These are phyloP conservation scores for Dasypogon diadema DNA, from an alignment of 2,888 invertebrate species.

Conservation along the genomic window DNA sequence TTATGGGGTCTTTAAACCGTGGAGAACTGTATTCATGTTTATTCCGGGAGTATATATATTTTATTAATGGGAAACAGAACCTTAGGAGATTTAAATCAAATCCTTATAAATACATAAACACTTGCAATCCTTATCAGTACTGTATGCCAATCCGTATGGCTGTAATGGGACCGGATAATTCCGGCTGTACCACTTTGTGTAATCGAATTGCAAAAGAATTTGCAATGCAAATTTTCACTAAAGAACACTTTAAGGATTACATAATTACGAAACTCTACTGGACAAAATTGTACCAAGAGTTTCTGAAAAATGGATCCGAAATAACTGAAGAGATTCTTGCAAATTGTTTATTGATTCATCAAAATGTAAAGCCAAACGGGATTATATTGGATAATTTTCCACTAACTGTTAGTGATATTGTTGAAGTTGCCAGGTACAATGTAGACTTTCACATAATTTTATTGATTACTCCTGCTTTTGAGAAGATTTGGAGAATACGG, in stretches of 20 bases:
- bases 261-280: conserved; percentile 70
- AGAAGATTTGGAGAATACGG: conserved; percentile 58
- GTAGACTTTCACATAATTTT: conserved; percentile 73
- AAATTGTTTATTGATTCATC: conserved; percentile 71
- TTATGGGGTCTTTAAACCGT: conserved; percentile 35
- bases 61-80: conserved; percentile 70
- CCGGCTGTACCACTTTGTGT: conserved; percentile 74
- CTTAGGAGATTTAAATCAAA: conserved; percentile 70
- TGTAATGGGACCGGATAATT: conserved; percentile 73
- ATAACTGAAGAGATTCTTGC: conserved; percentile 69
- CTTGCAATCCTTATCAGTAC: conserved; percentile 68
- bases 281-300: conserved; percentile 66
- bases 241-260: conserved; percentile 71
- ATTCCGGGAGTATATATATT: conserved; percentile 74
- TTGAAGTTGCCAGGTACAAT: conserved; percentile 69
- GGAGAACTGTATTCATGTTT: conserved; percentile 71
- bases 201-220: conserved; percentile 71
- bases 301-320: background rate
- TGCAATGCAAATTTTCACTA: conserved; percentile 71
- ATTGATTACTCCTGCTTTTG: conserved; percentile 68
- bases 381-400: conserved; percentile 76
- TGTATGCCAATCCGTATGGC: conserved; percentile 71
- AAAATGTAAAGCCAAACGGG: conserved; percentile 71
- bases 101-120: conserved; percentile 72
- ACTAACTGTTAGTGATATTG: conserved; percentile 69